These are phyloP conservation scores for Epizoanthus scotinus DNA, from an alignment of 92 coral and sea anemone genomes.

Conservation along the genomic window DNA sequence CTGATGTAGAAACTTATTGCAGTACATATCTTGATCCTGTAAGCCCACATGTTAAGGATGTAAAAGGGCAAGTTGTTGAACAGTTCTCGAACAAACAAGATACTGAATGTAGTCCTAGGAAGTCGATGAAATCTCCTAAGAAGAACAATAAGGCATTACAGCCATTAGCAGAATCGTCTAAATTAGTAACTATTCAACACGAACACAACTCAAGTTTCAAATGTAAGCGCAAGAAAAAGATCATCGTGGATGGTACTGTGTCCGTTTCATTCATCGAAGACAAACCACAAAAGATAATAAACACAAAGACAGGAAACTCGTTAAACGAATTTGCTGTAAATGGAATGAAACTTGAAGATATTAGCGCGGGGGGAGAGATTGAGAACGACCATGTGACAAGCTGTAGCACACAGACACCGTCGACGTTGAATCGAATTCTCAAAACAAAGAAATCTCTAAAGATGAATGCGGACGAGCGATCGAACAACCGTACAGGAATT, in stretches of 20 bases:
- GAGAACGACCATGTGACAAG: constrained; percentile 53
- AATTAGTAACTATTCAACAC: constrained; percentile 23
- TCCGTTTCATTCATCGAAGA: constrained; percentile 15
- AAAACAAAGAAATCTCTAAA: constrained; percentile 49
- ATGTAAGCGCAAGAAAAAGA: constrained; percentile 31
- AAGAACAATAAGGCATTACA: constrained; percentile 39
- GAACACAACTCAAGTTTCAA: constrained; percentile 31
- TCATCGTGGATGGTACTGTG: constrained; percentile 23
- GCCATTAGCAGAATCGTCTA: constrained; percentile 37
- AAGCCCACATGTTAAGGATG: constrained; percentile 15
- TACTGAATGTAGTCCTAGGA: constrained; percentile 14
- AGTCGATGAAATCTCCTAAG: constrained; percentile 14
- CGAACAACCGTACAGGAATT: constrained; percentile 31
- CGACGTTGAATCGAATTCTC: constrained; percentile 40
- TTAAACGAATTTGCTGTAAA: constrained; percentile 36
- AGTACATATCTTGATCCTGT: constrained; percentile 64
- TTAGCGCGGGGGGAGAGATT: constrained; percentile 31
- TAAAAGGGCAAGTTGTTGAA: constrained; percentile 20
- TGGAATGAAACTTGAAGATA: constrained; percentile 17
- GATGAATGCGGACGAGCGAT: constrained; percentile 24
- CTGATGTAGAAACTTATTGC: constrained; percentile 84
- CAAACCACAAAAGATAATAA: constrained; percentile 28
- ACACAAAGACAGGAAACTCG: constrained; percentile 40
- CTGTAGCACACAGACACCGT: constrained; percentile 52
- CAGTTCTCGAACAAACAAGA: constrained; percentile 34